These are phyloP conservation scores for Porites evermanni DNA, from an alignment of 92 coral and sea anemone species.

Conservation along the genomic window DNA sequence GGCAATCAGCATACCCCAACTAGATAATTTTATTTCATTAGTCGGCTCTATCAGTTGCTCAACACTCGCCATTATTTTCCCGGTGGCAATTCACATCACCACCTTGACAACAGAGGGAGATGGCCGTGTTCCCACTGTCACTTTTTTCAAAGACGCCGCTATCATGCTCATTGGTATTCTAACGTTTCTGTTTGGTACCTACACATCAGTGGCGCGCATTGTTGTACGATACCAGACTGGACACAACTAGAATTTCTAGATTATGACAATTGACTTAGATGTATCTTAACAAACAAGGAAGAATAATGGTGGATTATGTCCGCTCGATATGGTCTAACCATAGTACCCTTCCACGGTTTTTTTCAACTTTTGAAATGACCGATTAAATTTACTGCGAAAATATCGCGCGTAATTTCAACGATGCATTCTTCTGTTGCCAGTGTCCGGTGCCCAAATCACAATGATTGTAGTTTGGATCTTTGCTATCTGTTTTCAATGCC, in stretches of 20 bases:
- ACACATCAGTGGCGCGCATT: conserved; percentile 73
- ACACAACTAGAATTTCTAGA: conserved; percentile 1
- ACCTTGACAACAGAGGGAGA: conserved; percentile 58
- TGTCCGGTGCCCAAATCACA: too few relatives aligned
- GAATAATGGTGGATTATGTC: too few relatives aligned
- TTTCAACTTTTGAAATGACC: too few relatives aligned
- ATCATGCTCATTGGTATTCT: conserved; percentile 78
- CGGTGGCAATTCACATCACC: conserved; percentile 78
- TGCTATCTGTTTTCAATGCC: too few relatives aligned
- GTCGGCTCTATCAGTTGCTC: conserved; percentile 90
- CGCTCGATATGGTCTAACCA: too few relatives aligned
- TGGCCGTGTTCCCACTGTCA: conserved; percentile 60
- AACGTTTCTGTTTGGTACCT: conserved; percentile 81
- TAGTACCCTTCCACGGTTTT: too few relatives aligned
- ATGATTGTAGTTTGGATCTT: too few relatives aligned
- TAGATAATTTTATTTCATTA: conserved; percentile 90
- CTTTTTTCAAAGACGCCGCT: conserved; percentile 71
- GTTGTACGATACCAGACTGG: conserved; percentile 57
- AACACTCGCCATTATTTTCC: conserved; percentile 87
- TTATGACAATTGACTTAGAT: not conserved
- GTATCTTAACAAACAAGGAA: too few relatives aligned
- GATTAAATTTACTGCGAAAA: too few relatives aligned
- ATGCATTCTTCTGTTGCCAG: too few relatives aligned
- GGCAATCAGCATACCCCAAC: conserved; percentile 90
- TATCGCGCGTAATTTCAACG: too few relatives aligned